phyloP scores from a whole-genome alignment of 2,888 invertebrate genomes.

The Dromius quadrimaculatus region DNA sequence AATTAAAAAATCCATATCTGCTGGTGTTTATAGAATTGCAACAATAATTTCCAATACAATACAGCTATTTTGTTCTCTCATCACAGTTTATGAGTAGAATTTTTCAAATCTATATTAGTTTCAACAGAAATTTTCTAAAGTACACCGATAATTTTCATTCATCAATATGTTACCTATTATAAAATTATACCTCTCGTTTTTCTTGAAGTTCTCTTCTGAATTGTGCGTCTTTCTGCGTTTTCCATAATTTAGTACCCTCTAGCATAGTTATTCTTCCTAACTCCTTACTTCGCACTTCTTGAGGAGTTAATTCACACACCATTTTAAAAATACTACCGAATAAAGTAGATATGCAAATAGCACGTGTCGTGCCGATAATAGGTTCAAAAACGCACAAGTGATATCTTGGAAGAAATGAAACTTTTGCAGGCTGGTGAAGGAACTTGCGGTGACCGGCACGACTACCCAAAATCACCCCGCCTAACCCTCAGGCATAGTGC shows the following conservation, averaged over 20 bases:
- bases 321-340: conserved; percentile 4
- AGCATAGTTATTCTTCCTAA: conserved; percentile 34
- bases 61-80: too few relatives aligned
- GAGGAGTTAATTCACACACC: conserved; percentile 40
- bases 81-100: too few relatives aligned
- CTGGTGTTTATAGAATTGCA: too few relatives aligned
- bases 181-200: conserved; percentile 64
- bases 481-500: background rate
- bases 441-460: conserved; percentile 42
- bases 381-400: background rate
- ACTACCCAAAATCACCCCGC: conserved; percentile 12
- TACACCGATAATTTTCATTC: too few relatives aligned
- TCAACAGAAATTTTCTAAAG: too few relatives aligned
- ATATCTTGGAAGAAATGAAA: conserved; percentile 8
- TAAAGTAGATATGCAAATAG: conserved; percentile 3
- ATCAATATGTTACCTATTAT: too few relatives aligned
- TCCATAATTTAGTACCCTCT: conserved; percentile 61
- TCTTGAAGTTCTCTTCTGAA: conserved; percentile 60
- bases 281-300: conserved; percentile 26
- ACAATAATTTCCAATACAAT: too few relatives aligned
- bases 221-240: conserved; percentile 60
- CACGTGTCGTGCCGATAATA: background rate
- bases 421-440: conserved; percentile 38
- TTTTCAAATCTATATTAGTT: too few relatives aligned
- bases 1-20: too few relatives aligned